These are phyloP conservation scores for Astyanax mexicanus DNA, from an alignment of 2,797 vertebrate species.

Conservation along the genomic window DNA sequence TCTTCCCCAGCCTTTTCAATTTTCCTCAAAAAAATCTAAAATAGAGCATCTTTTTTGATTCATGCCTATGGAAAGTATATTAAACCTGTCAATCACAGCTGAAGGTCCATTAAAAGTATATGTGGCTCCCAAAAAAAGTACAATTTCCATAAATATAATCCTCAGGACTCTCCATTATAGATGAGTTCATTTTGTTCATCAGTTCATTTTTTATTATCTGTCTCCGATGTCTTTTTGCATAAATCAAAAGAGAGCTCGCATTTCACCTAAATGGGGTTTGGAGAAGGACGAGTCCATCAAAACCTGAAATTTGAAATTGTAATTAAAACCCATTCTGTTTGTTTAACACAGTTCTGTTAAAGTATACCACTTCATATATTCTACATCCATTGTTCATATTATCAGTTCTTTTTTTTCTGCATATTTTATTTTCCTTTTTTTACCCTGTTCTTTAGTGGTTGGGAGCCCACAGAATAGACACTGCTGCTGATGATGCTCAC, in stretches of 20 bases:
- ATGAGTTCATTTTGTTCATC: constrained; percentile 22
- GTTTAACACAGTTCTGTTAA: too few relatives aligned
- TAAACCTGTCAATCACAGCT: constrained; percentile 46
- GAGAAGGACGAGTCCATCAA: not conserved
- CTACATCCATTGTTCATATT: too few relatives aligned
- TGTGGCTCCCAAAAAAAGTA: not conserved
- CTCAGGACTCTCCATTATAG: constrained; percentile 16
- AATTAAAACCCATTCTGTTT: not conserved
- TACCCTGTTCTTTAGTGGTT: too few relatives aligned
- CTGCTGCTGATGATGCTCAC: too few relatives aligned
- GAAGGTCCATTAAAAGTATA: constrained; percentile 42
- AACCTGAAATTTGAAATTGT: not conserved
- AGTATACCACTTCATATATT: too few relatives aligned
- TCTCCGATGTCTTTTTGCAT: not conserved
- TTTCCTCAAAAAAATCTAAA: constrained; percentile 21
- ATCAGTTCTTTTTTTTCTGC: too few relatives aligned
- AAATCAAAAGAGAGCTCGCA: not conserved
- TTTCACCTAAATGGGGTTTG: not conserved
- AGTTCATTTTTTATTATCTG: constrained; percentile 10
- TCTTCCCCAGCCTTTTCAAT: not conserved
- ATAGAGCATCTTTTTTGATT: constrained; percentile 32
- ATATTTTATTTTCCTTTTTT: too few relatives aligned
- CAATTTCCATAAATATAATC: constrained; percentile 11
- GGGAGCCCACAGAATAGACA: too few relatives aligned
- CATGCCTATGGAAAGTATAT: constrained; percentile 41